Evolutionary conservation across 35 echinoderm and acorn worm species (phyloP).

Genomic region (Patiria miniata): DNA sequence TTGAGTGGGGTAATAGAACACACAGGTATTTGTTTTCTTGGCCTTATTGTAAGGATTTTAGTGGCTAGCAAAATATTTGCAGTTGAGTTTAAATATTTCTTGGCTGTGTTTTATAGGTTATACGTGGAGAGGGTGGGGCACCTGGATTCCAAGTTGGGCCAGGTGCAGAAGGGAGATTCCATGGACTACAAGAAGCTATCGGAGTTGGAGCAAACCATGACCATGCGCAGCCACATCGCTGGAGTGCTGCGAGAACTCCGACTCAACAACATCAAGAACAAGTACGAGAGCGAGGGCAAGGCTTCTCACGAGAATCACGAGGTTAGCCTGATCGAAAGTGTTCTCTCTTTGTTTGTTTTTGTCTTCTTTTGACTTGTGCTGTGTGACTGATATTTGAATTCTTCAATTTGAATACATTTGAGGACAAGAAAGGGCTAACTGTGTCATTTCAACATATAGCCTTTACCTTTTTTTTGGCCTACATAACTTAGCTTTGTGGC

Average conservation of each 20-base stretch:
- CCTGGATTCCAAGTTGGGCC: constrained; percentile 69
- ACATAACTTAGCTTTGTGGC: too few species aligned
- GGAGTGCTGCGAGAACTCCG: constrained; percentile 75
- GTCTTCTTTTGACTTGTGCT: neutral
- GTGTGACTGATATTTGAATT: neutral
- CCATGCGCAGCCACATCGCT: constrained; percentile 64
- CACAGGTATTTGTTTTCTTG: too few species aligned
- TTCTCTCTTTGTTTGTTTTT: neutral
- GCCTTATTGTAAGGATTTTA: too few species aligned
- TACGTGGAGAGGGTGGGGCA: constrained; percentile 80
- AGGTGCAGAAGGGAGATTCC: constrained; percentile 72
- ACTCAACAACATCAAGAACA: constrained; percentile 92
- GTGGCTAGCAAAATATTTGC: too few species aligned
- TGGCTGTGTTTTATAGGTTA: constrained; percentile 56
- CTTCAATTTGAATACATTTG: neutral
- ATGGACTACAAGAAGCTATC: constrained; percentile 80
- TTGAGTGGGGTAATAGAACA: too few species aligned
- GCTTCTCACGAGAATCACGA: constrained; percentile 85
- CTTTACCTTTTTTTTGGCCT: too few species aligned
- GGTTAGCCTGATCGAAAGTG: constrained; percentile 38
- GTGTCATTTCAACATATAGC: too few species aligned
- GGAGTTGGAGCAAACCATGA: constrained; percentile 78
- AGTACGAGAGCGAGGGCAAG: constrained; percentile 91
- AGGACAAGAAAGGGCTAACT: too few species aligned
- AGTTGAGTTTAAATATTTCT: too few species aligned